Conservation (phyloP, 1,140 invertebrate species). For the Drosophila nigromelanica region DNA sequence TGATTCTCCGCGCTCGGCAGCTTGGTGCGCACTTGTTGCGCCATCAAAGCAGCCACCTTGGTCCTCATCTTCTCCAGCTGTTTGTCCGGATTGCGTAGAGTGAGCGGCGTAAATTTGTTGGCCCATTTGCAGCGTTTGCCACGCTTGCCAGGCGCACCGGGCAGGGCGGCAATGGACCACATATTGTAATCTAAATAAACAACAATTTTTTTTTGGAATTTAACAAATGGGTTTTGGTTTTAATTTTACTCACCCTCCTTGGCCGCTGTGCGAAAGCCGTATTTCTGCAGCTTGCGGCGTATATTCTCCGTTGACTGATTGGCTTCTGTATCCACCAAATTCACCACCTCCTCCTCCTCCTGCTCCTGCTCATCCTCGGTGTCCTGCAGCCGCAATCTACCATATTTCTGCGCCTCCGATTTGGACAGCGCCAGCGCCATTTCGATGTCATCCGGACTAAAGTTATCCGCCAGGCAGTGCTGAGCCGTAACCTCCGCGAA, state of each 20-base stretch:
- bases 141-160: slow-evolving; percentile 28
- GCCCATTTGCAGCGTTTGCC: slow-evolving; percentile 64
- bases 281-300: slow-evolving; percentile 61
- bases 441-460: slow-evolving; percentile 77
- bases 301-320: slow-evolving; percentile 46
- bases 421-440: slow-evolving; percentile 77
- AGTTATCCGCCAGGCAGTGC: slow-evolving; percentile 73
- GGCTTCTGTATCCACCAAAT: slow-evolving; percentile 34
- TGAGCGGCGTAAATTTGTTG: slow-evolving; percentile 76
- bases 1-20: slow-evolving; percentile 2
- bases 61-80: slow-evolving; percentile 60
- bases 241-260: slow-evolving; percentile 53
- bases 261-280: slow-evolving; percentile 69
- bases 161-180: slow-evolving; percentile 30
- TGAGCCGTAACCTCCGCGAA: slow-evolving; percentile 76
- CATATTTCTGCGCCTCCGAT: slow-evolving; percentile 67
- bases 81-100: slow-evolving; percentile 54
- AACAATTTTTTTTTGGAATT: too few relatives aligned
- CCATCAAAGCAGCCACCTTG: slow-evolving; percentile 55
- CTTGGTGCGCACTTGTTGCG: slow-evolving; percentile 49
- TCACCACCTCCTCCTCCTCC: slow-evolving; percentile 46
- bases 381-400: slow-evolving; percentile 13
- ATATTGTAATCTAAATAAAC: slow-evolving; percentile 60
- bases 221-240: background rate
- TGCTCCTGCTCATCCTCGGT: slow-evolving; percentile 35